Conservation (phyloP, 2,113 vertebrate species). For the Halcyon malimbica region DNA sequence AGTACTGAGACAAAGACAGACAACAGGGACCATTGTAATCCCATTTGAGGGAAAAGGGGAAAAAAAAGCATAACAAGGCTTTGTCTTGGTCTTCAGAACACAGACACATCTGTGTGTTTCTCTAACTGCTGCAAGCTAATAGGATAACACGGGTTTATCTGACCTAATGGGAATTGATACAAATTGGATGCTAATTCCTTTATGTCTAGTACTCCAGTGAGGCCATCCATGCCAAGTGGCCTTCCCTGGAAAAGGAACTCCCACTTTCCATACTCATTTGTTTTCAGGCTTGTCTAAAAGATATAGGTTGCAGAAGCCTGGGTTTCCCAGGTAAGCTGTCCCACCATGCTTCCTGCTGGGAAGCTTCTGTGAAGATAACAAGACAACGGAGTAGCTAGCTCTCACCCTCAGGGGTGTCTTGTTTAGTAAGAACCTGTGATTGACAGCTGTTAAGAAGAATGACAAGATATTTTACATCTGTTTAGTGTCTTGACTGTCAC, state of each 20-base stretch:
- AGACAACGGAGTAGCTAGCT: slow-evolving; percentile 35
- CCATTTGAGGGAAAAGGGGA: slow-evolving; percentile 40
- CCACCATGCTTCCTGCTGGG: slow-evolving; percentile 69
- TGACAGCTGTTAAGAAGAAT: slow-evolving; percentile 80
- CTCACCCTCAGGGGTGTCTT: slow-evolving; percentile 68
- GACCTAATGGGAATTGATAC: slow-evolving; percentile 68
- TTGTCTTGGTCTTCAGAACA: slow-evolving; percentile 71
- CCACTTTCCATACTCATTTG: slow-evolving; percentile 59
- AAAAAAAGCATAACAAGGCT: slow-evolving; percentile 72
- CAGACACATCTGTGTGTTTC: slow-evolving; percentile 64
- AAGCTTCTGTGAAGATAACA: slow-evolving; percentile 70
- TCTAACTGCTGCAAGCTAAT: slow-evolving; percentile 72
- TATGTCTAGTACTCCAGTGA: slow-evolving; percentile 65
- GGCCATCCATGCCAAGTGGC: slow-evolving; percentile 26
- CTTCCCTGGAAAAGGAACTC: neutral
- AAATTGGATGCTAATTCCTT: slow-evolving; percentile 77
- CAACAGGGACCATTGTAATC: slow-evolving; percentile 77
- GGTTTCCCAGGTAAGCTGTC: slow-evolving; percentile 70
- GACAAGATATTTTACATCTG: slow-evolving; percentile 87
- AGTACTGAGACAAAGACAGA: slow-evolving; percentile 60
- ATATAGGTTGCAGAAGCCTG: neutral
- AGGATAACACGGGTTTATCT: slow-evolving; percentile 65
- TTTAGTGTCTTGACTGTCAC: slow-evolving; percentile 76
- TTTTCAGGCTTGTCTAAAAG: slow-evolving; percentile 54
- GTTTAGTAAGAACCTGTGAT: slow-evolving; percentile 73